Base-by-base conservation (phyloP, 2,888 invertebrate genomes). In the Andrena hattorfiana region DNA sequence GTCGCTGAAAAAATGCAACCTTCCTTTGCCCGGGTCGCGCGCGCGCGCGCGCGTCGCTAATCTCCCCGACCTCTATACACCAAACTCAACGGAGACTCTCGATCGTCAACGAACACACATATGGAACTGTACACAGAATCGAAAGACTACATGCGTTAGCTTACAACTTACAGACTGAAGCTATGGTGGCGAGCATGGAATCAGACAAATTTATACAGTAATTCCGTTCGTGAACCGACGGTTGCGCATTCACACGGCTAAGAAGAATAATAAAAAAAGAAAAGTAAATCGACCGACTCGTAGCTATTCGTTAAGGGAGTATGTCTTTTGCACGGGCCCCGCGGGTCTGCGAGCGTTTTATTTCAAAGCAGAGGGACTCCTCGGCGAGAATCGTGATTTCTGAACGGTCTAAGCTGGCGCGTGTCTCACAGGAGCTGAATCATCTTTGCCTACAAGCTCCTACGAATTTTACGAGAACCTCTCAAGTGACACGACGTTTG, bases 181-280 rank as follows among this genome's bases (percentile, higher is more conserved):
- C 92, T 92, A 90, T 91, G 87, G 87, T 89, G 89, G 92, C 90
- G 89, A 88, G 92, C 92, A 92, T 92, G 92, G 90, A 92, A 92
- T 90, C 85, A 92, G 90, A 92, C 80, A 89, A 90, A 72, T 88
- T 90, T 74, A 90, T 85, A 89, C 89, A 86, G 84, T 90, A 89
- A 89, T 79, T 85, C 83, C 70, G 74, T 35, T 82, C 83, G 83
- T 80, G 80, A 77, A 86, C 75, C 84, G 85, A 85, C 77, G 85
- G 83, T 62, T 69, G 79, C 49, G 30, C 54, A 60, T 59, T 59
- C 71, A 66, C 73, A 72, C 71, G 59, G 56, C 23, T 70, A 32
- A 28, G 63, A 42, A 35, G 35, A 35, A 35, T 0, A 8, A 8
- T 7, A 42, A 32, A 8, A 8, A 8, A 8, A 32, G 32, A 64